Percentiles rank a stretch among this genome's conserved stretches.
Evolutionary conservation across 2,888 invertebrate genomes (phyloP).

Genomic region (Itoplectis maculator): DNA sequence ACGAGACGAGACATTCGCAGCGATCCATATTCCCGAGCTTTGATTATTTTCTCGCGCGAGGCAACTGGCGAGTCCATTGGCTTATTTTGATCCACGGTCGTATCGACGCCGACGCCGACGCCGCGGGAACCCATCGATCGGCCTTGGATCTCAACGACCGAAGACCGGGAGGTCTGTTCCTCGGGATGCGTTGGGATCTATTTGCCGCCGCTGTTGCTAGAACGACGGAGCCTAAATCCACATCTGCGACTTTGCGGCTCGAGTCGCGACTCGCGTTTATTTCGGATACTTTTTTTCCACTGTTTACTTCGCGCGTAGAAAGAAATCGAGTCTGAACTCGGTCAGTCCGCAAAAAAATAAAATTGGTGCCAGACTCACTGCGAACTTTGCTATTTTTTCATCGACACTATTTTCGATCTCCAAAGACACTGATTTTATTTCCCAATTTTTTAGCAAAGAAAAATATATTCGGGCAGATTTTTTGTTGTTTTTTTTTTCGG

Average conservation of each 20-base stretch:
- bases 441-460: background rate
- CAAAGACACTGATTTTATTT: background rate
- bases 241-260: constrained; percentile 9
- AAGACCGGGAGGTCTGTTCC: constrained; percentile 11
- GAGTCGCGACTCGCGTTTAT: constrained; percentile 52
- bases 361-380: too few species aligned
- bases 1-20: background rate
- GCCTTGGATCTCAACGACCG: constrained; percentile 48
- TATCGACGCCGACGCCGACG: constrained; percentile 61
- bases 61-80: constrained; percentile 34
- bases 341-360: background rate
- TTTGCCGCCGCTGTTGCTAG: constrained; percentile 34
- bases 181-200: too few species aligned
- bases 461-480: background rate
- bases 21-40: constrained; percentile 59
- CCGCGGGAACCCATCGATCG: constrained; percentile 53
- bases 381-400: too few species aligned
- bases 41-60: constrained; percentile 63
- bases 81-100: constrained; percentile 63
- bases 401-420: background rate
- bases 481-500: background rate
- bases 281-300: constrained; percentile 35
- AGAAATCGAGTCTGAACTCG: background rate
- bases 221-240: constrained; percentile 17
- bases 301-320: constrained; percentile 19